Conservation (phyloP, 2,113 vertebrate species). For the Cyanoliseus patagonus region DNA sequence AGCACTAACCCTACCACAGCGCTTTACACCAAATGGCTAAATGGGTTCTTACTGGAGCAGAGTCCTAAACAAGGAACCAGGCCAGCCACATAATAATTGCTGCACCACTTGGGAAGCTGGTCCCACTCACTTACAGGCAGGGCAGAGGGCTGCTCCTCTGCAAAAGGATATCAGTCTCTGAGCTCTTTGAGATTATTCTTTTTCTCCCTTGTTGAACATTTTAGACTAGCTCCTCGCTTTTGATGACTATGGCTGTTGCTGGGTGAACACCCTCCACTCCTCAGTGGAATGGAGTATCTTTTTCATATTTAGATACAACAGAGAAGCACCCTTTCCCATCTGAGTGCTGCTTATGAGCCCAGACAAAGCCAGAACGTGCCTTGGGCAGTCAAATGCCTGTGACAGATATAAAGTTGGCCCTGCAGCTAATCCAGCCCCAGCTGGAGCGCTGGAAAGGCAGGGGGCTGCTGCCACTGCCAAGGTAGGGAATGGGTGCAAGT, state of each 20-base stretch:
- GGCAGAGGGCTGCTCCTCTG: not conserved
- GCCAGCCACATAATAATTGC: not conserved
- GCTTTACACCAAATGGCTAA: not conserved
- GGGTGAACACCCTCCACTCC: not conserved
- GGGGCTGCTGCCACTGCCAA: not conserved
- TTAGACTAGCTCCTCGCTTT: not conserved
- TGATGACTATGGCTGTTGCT: not conserved
- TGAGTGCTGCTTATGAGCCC: not conserved
- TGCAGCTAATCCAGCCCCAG: not conserved
- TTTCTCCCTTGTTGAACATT: not conserved
- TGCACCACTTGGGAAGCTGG: rapidly evolving
- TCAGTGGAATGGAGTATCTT: not conserved
- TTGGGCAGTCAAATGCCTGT: not conserved
- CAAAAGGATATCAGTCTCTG: rapidly evolving
- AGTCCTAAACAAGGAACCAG: not conserved
- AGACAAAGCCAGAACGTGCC: not conserved
- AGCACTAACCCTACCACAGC: not conserved
- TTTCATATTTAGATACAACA: not conserved
- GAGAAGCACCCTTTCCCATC: not conserved
- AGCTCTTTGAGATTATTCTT: not conserved
- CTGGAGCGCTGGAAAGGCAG: not conserved
- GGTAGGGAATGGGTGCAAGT: not conserved
- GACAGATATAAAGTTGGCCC: not conserved
- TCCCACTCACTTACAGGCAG: not conserved
- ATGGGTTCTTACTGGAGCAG: not conserved